These are phyloP conservation scores for Zaprionus davidi DNA, from an alignment of 1,140 invertebrate genomes.

Conservation along the genomic window DNA sequence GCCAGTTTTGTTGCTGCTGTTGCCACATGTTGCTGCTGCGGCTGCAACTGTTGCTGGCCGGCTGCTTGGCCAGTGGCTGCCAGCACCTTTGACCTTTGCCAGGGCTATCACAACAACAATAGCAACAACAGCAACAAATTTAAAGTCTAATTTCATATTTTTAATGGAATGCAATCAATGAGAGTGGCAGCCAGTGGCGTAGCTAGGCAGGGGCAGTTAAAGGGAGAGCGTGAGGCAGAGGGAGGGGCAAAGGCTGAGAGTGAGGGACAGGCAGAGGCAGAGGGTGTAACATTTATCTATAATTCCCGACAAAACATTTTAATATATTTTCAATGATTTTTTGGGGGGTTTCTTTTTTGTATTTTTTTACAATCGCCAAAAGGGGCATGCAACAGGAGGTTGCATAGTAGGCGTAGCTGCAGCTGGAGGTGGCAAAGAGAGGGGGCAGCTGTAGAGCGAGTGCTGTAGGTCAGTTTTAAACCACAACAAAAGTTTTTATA, in stretches of 20 bases:
- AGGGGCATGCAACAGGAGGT: neutral
- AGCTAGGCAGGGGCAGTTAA: no score
- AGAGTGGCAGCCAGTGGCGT: neutral
- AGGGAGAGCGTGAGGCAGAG: neutral
- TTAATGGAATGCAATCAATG: slow-evolving; percentile 45
- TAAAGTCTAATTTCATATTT: slow-evolving; percentile 50
- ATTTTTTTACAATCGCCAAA: neutral
- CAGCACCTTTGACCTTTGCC: slow-evolving; percentile 73
- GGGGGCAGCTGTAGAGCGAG: neutral
- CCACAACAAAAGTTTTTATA: neutral
- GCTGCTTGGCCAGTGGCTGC: slow-evolving; percentile 54
- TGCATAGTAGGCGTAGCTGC: neutral
- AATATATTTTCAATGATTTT: slow-evolving; percentile 2
- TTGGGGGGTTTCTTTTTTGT: neutral
- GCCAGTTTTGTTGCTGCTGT: slow-evolving; percentile 21
- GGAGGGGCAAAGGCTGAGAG: neutral
- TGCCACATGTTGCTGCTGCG: slow-evolving; percentile 41
- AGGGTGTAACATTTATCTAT: neutral
- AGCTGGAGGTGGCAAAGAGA: neutral
- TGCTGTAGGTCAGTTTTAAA: neutral
- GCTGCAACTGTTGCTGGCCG: slow-evolving; percentile 17
- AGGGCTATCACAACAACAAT: slow-evolving; percentile 35
- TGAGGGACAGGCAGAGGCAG: neutral
- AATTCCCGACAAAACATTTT: slow-evolving; percentile 21
- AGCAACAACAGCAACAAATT: slow-evolving; percentile 22